Evolutionary conservation across 2,888 invertebrate species (phyloP), one percentile per base, ranked within the genome.

Genomic region (Cacoxenus indagator): DNA sequence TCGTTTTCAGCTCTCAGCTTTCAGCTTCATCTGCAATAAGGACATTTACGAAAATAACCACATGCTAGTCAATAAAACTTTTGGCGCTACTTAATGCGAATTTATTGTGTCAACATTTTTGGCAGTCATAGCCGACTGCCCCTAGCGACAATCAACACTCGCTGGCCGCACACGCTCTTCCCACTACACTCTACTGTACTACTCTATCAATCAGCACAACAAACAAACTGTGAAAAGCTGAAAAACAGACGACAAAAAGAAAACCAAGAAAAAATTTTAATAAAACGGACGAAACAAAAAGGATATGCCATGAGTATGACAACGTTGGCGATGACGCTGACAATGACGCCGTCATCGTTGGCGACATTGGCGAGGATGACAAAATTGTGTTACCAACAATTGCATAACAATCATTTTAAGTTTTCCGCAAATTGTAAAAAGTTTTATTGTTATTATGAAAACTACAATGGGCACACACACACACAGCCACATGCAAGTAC

Each of bases 381-480:
- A 81, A 81, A 80, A 80, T 80, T 83, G 81, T 79, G 80, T 80
- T 80, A 83, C 80, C 80, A 80, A 81, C 83, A 80, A 80, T 80
- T 80, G 80, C 80, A 80, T 80, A 80, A 80, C 80, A 80, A 80
- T 80, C 83, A 80, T 80, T 80, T 80, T 83, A 80, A 80, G 80
- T 80, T 80, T 80, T 81, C 82, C 80, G 81, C 80, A 80, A 80
- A 80, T 76, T 79, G 79, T 78, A 78, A 72, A 80, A 76, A 80
- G 74, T 80, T 80, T 80, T 80, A 80, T 80, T 80, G 83, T 80
- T 80, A 83, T 80, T 80, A 80, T 80, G 83, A 82, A 80, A 78
- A 78, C 74, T 78, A 81, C 79, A n/a, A n/a, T n/a, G n/a, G 81
- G 75, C 77, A 82, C 51, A 51, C 2, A 37, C 8, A 37, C 8